Evolutionary conservation across 1,140 invertebrate species (phyloP).

Genomic region (Atopsyche davidsoni): DNA sequence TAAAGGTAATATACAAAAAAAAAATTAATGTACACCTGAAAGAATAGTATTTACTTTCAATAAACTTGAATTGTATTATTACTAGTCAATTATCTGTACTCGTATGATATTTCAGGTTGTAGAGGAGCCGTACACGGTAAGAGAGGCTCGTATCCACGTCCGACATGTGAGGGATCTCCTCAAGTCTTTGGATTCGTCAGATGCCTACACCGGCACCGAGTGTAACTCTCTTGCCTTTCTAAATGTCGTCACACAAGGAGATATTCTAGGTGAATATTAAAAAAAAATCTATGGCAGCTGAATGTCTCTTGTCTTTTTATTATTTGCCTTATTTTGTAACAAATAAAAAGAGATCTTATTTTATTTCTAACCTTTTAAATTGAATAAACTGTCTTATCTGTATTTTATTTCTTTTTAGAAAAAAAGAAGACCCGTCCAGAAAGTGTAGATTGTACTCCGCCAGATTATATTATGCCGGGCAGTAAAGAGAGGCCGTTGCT

Average conservation of each 20-base stretch:
- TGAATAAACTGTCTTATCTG: slow-evolving; percentile 2
- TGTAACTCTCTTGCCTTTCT: slow-evolving; percentile 94
- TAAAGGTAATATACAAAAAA: slow-evolving; percentile 61
- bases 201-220: slow-evolving; percentile 93
- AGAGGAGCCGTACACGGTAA: slow-evolving; percentile 95
- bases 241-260: slow-evolving; percentile 88
- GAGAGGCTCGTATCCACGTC: slow-evolving; percentile 95
- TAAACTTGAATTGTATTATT: not conserved
- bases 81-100: not conserved
- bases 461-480: slow-evolving; percentile 92
- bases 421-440: slow-evolving; percentile 83
- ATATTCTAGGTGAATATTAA: slow-evolving; percentile 56
- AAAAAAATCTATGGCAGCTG: slow-evolving; percentile 11
- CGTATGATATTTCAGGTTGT: slow-evolving; percentile 52
- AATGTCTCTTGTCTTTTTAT: too few relatives aligned
- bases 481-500: slow-evolving; percentile 79
- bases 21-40: not conserved
- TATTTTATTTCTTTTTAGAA: slow-evolving; percentile 52
- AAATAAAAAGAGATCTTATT: slow-evolving; percentile 3
- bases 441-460: slow-evolving; percentile 93
- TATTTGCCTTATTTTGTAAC: not conserved
- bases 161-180: slow-evolving; percentile 93
- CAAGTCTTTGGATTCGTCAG: slow-evolving; percentile 86
- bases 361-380: not conserved
- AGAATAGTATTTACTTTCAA: not conserved